Percentiles rank a stretch among this genome's conserved stretches.
phyloP scores from a whole-genome alignment of 2,113 vertebrate species.

The Sphyrna mokarran region DNA sequence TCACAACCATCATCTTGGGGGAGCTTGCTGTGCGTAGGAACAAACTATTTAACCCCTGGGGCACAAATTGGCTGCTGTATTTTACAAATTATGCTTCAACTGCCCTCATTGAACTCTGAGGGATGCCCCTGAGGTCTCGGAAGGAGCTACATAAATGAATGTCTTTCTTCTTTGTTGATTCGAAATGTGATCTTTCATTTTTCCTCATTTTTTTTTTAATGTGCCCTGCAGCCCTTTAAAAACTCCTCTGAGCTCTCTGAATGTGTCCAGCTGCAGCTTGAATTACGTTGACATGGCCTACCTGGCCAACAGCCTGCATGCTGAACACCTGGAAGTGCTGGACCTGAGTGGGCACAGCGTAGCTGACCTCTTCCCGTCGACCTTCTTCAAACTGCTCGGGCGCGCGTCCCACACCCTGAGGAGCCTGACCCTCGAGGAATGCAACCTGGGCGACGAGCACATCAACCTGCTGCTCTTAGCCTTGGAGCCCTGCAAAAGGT shows the following conservation, averaged over 20 bases:
- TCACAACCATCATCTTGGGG: not conserved
- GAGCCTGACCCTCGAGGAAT: constrained; percentile 77
- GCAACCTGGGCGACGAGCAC: constrained; percentile 68
- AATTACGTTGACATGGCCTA: constrained; percentile 78
- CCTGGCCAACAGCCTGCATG: constrained; percentile 76
- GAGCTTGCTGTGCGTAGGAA: not conserved
- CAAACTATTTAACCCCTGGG: not conserved
- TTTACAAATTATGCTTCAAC: not conserved
- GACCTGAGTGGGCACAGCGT: constrained; percentile 83
- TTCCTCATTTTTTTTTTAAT: constrained; percentile 41
- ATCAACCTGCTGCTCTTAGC: constrained; percentile 59
- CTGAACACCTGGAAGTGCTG: constrained; percentile 66
- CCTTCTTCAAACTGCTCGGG: constrained; percentile 74
- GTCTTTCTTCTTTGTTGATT: not conserved
- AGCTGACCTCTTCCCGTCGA: constrained; percentile 59
- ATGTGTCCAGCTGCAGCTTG: constrained; percentile 78
- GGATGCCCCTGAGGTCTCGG: not conserved
- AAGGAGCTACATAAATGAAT: not conserved
- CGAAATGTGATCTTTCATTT: not conserved
- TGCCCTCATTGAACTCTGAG: not conserved
- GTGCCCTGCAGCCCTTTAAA: constrained; percentile 64
- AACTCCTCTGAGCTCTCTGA: constrained; percentile 72
- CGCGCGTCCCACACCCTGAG: constrained; percentile 64
- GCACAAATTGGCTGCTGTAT: not conserved
- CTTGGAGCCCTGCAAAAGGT: constrained; percentile 61